These are phyloP conservation scores for Apotomis turbidana DNA, from an alignment of 2,888 invertebrate species.

Conservation along the genomic window DNA sequence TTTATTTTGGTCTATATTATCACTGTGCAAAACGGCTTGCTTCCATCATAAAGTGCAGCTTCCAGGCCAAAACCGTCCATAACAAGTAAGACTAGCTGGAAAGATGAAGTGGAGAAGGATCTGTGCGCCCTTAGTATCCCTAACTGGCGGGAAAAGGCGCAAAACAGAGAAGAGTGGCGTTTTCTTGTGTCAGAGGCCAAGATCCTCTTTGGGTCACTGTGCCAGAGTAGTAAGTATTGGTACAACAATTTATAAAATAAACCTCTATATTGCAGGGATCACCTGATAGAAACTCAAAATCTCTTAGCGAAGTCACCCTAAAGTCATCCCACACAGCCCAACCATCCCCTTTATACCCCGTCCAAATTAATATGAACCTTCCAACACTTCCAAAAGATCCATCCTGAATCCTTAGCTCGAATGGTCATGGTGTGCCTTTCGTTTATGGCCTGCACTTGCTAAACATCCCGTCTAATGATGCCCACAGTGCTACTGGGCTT, in stretches of 20 bases:
- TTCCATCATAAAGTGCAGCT: no score
- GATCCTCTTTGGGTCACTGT: no score
- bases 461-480: constrained; percentile 33
- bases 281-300: constrained; percentile 27
- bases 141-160: no score
- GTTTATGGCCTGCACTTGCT: constrained; percentile 30
- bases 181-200: no score
- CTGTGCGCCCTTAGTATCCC: no score
- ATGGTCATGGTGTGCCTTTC: constrained; percentile 17
- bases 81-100: no score
- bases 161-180: no score
- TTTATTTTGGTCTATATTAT: no score
- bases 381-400: neutral
- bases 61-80: no score
- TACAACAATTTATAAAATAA: neutral
- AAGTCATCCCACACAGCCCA: constrained; percentile 3
- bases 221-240: no score
- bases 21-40: no score
- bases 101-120: no score
- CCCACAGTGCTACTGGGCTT: constrained; percentile 14
- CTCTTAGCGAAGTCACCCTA: constrained; percentile 18
- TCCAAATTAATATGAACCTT: neutral
- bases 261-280: constrained; percentile 10
- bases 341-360: neutral
- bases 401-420: constrained; percentile 5